A percentile compares a stretch with the other conserved stretches of the same genome.
These are phyloP conservation scores for Cataglyphis altisquamis DNA, from an alignment of 2,888 invertebrate species.

Conservation along the genomic window DNA sequence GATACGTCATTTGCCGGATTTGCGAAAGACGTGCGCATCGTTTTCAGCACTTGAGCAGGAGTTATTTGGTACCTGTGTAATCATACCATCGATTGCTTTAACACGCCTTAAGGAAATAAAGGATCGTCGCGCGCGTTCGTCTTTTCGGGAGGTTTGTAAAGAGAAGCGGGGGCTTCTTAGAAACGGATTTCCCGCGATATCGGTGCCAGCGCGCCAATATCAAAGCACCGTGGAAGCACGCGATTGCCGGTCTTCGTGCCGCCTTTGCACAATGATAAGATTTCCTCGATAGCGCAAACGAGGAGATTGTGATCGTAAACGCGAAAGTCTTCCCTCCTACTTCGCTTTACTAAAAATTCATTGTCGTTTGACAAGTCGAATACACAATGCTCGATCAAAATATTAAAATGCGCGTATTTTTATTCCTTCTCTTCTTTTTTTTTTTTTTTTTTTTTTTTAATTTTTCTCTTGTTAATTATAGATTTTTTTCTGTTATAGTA, in stretches of 20 bases:
- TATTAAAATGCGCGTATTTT: not conserved
- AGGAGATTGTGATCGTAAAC: conserved; percentile 60
- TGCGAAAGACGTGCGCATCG: not conserved
- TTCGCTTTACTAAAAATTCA: not conserved
- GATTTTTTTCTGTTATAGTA: not conserved
- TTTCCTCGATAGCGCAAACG: conserved; percentile 69
- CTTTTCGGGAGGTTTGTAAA: conserved; percentile 59
- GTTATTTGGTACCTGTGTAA: not conserved
- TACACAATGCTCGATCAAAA: conserved; percentile 4
- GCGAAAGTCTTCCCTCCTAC: conserved; percentile 12
- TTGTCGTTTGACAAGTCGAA: conserved; percentile 16
- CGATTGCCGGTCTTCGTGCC: conserved; percentile 59
- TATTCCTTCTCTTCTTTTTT: not conserved
- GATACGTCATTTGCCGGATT: not conserved
- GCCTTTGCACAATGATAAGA: conserved; percentile 79
- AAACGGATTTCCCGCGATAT: conserved; percentile 74
- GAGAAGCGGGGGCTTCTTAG: conserved; percentile 68
- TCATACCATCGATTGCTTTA: not conserved
- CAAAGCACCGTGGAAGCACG: conserved; percentile 72
- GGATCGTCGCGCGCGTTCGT: conserved; percentile 65
- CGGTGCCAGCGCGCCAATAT: conserved; percentile 67
- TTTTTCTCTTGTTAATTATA: not conserved
- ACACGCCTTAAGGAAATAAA: conserved; percentile 69
- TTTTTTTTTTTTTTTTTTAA: not conserved
- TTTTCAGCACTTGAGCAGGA: not conserved